phyloP scores from a whole-genome alignment of 2,888 invertebrate genomes.

The Ophonus ardosiacus region DNA sequence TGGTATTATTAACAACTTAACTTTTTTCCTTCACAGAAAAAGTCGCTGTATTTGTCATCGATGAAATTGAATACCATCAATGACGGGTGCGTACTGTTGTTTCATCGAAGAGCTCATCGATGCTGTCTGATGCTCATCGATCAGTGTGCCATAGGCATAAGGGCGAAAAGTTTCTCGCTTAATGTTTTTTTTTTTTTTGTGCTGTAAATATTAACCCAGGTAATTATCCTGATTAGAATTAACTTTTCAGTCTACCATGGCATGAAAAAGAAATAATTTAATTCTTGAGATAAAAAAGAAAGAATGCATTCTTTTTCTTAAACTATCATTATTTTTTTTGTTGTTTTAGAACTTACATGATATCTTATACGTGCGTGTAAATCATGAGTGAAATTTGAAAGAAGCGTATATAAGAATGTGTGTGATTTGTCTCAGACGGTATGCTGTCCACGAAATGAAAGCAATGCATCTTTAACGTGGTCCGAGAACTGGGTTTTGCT shows the following conservation, averaged over 20 bases:
- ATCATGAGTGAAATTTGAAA: not conserved
- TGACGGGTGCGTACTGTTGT: too few relatives aligned
- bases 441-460: constrained; percentile 36
- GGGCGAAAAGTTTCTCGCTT: too few relatives aligned
- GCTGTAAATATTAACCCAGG: too few relatives aligned
- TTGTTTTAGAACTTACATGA: not conserved
- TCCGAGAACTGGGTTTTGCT: not conserved
- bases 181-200: too few relatives aligned
- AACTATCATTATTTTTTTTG: not conserved
- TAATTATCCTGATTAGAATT: too few relatives aligned
- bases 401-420: constrained; percentile 8
- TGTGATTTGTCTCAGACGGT: constrained; percentile 33
- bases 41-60: too few relatives aligned
- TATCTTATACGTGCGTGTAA: not conserved
- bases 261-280: not conserved
- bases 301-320: not conserved
- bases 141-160: too few relatives aligned
- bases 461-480: constrained; percentile 34
- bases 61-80: too few relatives aligned
- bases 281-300: not conserved
- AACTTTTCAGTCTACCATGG: not conserved
- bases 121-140: too few relatives aligned
- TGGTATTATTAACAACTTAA: too few relatives aligned
- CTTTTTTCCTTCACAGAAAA: too few relatives aligned
- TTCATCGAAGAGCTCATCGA: too few relatives aligned